phyloP scores from a whole-genome alignment of 2,797 vertebrate species.

The Brotula barbata region DNA sequence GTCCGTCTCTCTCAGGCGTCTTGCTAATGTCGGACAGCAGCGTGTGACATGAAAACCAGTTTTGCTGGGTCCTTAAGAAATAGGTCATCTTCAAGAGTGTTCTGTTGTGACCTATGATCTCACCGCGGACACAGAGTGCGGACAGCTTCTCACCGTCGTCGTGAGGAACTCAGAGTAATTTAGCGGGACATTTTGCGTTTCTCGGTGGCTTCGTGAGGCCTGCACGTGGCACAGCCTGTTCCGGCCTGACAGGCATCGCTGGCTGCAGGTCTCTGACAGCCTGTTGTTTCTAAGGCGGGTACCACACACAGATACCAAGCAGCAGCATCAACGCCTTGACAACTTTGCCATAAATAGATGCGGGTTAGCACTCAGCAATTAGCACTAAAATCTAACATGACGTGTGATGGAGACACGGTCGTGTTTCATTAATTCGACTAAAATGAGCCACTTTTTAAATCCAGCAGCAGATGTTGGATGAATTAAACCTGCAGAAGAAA shows the following conservation, averaged over 20 bases:
- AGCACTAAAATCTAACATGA: slow-evolving; percentile 67
- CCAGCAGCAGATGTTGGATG: background rate
- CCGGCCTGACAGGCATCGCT: slow-evolving; percentile 74
- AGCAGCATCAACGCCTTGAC: slow-evolving; percentile 69
- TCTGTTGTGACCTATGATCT: too few relatives aligned
- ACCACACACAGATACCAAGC: slow-evolving; percentile 73
- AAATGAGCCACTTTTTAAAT: slow-evolving; percentile 42
- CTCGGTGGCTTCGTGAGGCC: slow-evolving; percentile 51
- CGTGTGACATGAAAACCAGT: too few relatives aligned
- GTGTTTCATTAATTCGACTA: slow-evolving; percentile 69
- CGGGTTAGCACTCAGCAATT: slow-evolving; percentile 57
- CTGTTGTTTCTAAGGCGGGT: slow-evolving; percentile 80
- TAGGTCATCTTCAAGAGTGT: too few relatives aligned
- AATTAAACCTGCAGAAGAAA: slow-evolving; percentile 5
- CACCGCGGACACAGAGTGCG: too few relatives aligned
- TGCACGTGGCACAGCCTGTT: slow-evolving; percentile 71
- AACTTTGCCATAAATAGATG: slow-evolving; percentile 77
- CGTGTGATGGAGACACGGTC: slow-evolving; percentile 77
- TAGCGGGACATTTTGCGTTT: slow-evolving; percentile 54
- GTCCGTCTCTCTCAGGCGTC: too few relatives aligned
- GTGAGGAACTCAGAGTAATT: slow-evolving; percentile 59
- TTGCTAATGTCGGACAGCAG: too few relatives aligned
- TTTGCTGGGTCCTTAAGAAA: too few relatives aligned
- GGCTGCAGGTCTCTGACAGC: slow-evolving; percentile 80
- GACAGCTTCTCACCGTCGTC: too few relatives aligned